phyloP scores from a whole-genome alignment of 2,888 invertebrate genomes.

The Arge pagana region DNA sequence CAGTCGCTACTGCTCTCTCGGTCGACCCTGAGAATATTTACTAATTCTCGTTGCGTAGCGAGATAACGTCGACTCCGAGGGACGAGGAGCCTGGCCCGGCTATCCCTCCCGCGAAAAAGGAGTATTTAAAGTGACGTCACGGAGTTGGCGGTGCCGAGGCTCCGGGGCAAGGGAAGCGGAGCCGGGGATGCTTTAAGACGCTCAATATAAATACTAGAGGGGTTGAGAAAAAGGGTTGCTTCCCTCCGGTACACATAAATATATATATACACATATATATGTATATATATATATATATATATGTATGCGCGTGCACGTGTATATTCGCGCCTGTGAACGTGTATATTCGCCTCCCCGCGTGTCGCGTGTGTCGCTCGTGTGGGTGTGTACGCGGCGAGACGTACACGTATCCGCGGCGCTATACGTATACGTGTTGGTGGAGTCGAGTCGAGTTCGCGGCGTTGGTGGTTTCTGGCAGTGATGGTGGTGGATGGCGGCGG shows the following conservation, averaged over 20 bases:
- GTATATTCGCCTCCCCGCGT: too few relatives aligned
- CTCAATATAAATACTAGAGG: constrained; percentile 55
- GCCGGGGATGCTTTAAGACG: constrained; percentile 57
- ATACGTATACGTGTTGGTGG: too few relatives aligned
- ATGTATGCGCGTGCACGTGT: too few relatives aligned
- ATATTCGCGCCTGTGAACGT: too few relatives aligned
- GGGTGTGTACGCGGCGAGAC: too few relatives aligned
- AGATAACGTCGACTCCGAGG: constrained; percentile 44
- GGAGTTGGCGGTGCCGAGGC: constrained; percentile 25
- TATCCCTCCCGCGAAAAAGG: constrained; percentile 42
- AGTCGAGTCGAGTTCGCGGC: too few relatives aligned
- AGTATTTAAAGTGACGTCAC: constrained; percentile 57
- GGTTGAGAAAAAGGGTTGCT: constrained; percentile 58
- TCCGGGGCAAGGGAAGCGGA: too few relatives aligned
- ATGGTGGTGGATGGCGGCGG: constrained; percentile 24
- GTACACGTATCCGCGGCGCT: too few relatives aligned
- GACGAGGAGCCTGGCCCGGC: constrained; percentile 41
- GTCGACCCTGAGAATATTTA: constrained; percentile 39
- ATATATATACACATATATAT: too few relatives aligned
- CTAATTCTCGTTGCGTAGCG: constrained; percentile 52
- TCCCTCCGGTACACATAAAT: constrained; percentile 43
- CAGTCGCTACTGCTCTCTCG: constrained; percentile 11
- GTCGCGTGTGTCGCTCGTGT: too few relatives aligned
- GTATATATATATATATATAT: too few relatives aligned
- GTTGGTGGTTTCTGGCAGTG: constrained; percentile 6